Conservation (phyloP, 2,888 invertebrate genomes). For the Drosophila pegasa region DNA sequence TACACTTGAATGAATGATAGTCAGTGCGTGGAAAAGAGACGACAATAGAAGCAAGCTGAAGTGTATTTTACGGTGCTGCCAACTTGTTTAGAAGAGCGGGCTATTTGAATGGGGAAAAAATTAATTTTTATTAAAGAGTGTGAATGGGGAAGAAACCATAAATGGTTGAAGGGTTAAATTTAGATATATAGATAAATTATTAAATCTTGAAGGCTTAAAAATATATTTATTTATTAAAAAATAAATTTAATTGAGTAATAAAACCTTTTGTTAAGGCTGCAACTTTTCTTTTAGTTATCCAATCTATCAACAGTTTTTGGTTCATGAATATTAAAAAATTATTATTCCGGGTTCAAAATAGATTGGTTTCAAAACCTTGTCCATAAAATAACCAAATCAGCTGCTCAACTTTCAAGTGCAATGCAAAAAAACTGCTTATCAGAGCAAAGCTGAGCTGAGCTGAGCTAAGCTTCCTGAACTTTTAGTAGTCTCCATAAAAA, state of each 20-base stretch:
- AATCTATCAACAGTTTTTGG: too few species aligned
- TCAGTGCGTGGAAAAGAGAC: conserved; percentile 25
- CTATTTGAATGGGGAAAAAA: conserved; percentile 20
- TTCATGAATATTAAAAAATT: not conserved
- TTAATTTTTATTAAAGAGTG: not conserved
- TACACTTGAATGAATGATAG: conserved; percentile 52
- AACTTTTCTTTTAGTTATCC: too few species aligned
- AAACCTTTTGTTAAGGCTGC: too few species aligned
- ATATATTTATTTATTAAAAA: not conserved
- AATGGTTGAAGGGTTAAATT: too few species aligned
- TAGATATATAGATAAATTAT: too few species aligned
- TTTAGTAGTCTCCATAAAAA: conserved; percentile 28
- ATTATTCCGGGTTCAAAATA: conserved; percentile 1
- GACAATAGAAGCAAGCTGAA: conserved; percentile 9
- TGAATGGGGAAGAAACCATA: not conserved
- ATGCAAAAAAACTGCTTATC: conserved; percentile 39
- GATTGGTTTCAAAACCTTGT: not conserved
- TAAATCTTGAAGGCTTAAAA: too few species aligned
- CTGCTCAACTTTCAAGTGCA: conserved; percentile 34
- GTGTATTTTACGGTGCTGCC: conserved; percentile 18
- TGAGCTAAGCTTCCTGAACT: conserved; percentile 42
- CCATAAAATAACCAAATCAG: conserved; percentile 1
- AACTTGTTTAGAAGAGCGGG: conserved; percentile 27
- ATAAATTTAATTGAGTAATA: not conserved
- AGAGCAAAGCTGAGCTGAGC: not conserved